Evolutionary conservation across 2,888 invertebrate genomes (phyloP).

Genomic region (Embidobia sp.): DNA sequence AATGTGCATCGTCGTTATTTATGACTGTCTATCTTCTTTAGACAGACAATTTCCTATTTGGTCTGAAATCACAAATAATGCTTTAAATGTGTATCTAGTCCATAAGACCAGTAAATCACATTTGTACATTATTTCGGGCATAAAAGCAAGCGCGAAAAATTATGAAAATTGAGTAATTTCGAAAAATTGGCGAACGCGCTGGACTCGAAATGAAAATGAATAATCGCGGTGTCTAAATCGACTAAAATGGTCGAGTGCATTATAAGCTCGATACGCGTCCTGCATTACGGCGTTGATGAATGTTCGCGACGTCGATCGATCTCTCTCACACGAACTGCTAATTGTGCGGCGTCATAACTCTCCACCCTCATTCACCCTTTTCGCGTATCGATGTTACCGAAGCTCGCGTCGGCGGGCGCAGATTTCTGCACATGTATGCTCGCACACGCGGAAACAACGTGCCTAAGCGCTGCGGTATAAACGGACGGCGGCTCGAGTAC

Average conservation of each 20-base stretch:
- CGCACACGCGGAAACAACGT: constrained; percentile 57
- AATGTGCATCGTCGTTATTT: too few species aligned
- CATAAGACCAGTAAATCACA: too few species aligned
- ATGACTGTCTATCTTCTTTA: too few species aligned
- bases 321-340: constrained; percentile 82
- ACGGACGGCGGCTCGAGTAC: constrained; percentile 65
- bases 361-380: constrained; percentile 69
- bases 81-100: too few species aligned
- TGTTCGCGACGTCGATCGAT: constrained; percentile 81
- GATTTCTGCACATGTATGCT: constrained; percentile 49
- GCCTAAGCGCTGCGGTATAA: constrained; percentile 44
- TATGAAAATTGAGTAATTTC: too few species aligned
- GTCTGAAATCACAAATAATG: too few species aligned
- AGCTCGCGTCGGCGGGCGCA: constrained; percentile 46
- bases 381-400: constrained; percentile 61
- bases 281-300: constrained; percentile 79
- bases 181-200: too few species aligned
- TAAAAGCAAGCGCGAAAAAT: too few species aligned
- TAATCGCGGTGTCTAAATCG: constrained; percentile 70
- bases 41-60: too few species aligned
- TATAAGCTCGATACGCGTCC: constrained; percentile 74
- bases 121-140: too few species aligned
- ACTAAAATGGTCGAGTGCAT: constrained; percentile 71
- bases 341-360: constrained; percentile 81
- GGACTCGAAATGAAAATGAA: constrained; percentile 69